Evolutionary conservation across 2,113 vertebrate genomes (phyloP).

Genomic region (Podarcis cretensis): DNA sequence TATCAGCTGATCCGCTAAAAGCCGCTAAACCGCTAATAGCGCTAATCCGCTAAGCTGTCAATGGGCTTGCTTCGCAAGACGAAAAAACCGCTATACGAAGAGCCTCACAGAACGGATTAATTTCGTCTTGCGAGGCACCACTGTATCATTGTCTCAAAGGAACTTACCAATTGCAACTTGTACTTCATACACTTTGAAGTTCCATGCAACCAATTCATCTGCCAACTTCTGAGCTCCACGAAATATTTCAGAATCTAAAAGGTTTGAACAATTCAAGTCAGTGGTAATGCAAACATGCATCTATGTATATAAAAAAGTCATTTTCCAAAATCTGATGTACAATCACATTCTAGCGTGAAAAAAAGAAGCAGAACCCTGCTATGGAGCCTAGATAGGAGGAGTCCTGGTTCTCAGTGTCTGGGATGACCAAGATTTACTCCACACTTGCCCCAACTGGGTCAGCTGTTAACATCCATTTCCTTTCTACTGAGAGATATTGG

Average conservation of each 20-base stretch:
- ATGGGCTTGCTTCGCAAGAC: too few relatives aligned
- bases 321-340: background rate
- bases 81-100: too few relatives aligned
- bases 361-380: background rate
- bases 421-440: background rate
- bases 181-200: background rate
- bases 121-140: too few relatives aligned
- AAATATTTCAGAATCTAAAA: background rate
- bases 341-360: background rate
- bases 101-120: too few relatives aligned
- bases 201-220: background rate
- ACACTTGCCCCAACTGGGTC: too few relatives aligned
- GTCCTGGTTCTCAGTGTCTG: background rate
- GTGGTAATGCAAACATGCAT: background rate
- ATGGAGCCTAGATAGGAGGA: background rate
- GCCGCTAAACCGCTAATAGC: too few relatives aligned
- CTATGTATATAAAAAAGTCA: background rate
- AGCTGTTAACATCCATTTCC: too few relatives aligned
- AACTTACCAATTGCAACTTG: background rate
- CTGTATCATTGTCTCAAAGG: too few relatives aligned
- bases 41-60: too few relatives aligned
- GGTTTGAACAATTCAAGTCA: background rate
- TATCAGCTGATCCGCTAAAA: too few relatives aligned
- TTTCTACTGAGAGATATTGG: too few relatives aligned
- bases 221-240: background rate